Evolutionary conservation across 1,140 invertebrate species (phyloP).

Genomic region (Bombus balteatus): DNA sequence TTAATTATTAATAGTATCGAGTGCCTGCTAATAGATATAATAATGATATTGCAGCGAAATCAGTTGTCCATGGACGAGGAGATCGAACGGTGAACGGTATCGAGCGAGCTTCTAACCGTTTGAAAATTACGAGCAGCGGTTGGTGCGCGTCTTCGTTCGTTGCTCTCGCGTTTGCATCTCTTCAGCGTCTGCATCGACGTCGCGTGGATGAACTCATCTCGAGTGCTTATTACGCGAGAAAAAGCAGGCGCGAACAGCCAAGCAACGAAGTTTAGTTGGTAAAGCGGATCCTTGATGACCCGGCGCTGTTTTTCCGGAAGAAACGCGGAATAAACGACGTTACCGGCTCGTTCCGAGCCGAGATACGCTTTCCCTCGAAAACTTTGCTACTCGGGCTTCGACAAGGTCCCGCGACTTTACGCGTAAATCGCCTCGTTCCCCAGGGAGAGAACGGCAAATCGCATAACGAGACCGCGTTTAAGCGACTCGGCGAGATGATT

Average conservation of each 20-base stretch:
- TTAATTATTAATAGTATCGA: slow-evolving; percentile 73
- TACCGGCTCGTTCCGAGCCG: slow-evolving; percentile 55
- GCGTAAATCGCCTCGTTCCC: neutral
- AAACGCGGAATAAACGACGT: slow-evolving; percentile 54
- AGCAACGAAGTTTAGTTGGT: slow-evolving; percentile 57
- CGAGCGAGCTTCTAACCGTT: slow-evolving; percentile 13
- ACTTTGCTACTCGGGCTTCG: slow-evolving; percentile 16
- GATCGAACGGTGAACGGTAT: slow-evolving; percentile 33
- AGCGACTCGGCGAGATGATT: neutral
- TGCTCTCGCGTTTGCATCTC: neutral
- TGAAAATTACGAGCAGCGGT: neutral
- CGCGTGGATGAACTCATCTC: slow-evolving; percentile 17
- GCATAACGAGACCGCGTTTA: neutral
- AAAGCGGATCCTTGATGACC: slow-evolving; percentile 64
- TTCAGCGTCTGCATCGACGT: neutral
- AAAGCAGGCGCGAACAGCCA: slow-evolving; percentile 9
- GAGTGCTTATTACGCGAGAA: slow-evolving; percentile 26
- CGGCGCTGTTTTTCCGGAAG: slow-evolving; percentile 60
- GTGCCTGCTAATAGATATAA: slow-evolving; percentile 71
- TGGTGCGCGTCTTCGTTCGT: too few species aligned
- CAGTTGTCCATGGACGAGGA: slow-evolving; percentile 60
- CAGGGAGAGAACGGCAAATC: neutral
- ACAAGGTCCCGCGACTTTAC: neutral
- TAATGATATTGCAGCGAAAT: slow-evolving; percentile 67
- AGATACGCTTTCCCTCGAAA: slow-evolving; percentile 36